A percentile compares a stretch with the other conserved stretches of the same genome.
phyloP scores from a whole-genome alignment of 1,140 invertebrate species.

The Pararge aegeria region DNA sequence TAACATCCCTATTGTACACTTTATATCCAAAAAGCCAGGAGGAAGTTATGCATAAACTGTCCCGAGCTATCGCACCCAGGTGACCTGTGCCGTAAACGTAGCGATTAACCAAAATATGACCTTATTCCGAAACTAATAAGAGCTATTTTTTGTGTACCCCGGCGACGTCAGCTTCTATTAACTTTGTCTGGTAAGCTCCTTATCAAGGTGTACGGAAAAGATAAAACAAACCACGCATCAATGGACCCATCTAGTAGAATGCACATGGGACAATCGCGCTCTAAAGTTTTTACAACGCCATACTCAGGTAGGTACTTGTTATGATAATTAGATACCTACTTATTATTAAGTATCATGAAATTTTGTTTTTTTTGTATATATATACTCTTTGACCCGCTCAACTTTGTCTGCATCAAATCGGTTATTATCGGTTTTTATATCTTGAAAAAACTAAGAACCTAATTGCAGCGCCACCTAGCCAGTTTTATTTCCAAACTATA shows the following conservation, averaged over 20 bases:
- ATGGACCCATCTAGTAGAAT: slow-evolving; percentile 50
- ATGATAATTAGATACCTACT: neutral
- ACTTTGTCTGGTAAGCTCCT: slow-evolving; percentile 66
- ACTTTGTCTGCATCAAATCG: too few relatives aligned
- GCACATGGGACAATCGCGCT: slow-evolving; percentile 39
- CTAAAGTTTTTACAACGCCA: neutral
- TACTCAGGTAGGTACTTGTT: neutral
- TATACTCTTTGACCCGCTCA: too few relatives aligned
- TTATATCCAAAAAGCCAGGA: slow-evolving; percentile 50
- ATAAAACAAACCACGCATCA: slow-evolving; percentile 60
- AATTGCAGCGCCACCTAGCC: too few relatives aligned
- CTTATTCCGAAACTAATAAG: slow-evolving; percentile 43
- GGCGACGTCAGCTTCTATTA: slow-evolving; percentile 58
- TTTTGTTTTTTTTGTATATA: too few relatives aligned
- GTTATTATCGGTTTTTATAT: too few relatives aligned
- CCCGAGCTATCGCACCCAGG: slow-evolving; percentile 41
- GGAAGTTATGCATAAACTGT: slow-evolving; percentile 52
- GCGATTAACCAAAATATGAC: slow-evolving; percentile 40
- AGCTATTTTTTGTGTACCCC: slow-evolving; percentile 40
- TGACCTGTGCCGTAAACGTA: slow-evolving; percentile 36
- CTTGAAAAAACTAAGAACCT: too few relatives aligned
- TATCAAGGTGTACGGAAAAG: slow-evolving; percentile 68
- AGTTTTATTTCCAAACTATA: too few relatives aligned
- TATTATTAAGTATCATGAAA: too few relatives aligned
- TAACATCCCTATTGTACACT: slow-evolving; percentile 48